Base-by-base conservation (phyloP, 2,888 invertebrate genomes). In the Acrobasis suavella region DNA sequence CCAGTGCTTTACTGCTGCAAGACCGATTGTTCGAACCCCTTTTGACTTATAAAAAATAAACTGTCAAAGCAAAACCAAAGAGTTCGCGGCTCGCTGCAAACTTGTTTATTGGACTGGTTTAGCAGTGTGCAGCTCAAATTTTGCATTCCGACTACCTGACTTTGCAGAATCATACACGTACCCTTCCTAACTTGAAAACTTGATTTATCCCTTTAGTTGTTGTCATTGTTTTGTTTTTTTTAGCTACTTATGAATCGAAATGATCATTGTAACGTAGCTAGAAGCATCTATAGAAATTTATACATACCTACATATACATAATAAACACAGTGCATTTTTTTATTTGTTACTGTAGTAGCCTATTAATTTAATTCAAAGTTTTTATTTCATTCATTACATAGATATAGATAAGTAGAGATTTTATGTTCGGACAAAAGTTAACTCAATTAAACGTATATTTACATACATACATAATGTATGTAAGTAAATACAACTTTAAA, bases 101-200 rank as follows among this genome's bases (percentile, higher is more conserved):
- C 56, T 46, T 56, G 56, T 56, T 56, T 56, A 15, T 10, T 67
- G 55, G 83, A 87, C 87, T 76, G 62, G 87, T 81, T 84, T 69
- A 62, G 70, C 72, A 70, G 70, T 80, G 74, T 83, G 85, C 85
- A 87, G 85, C 84, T 69, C 80, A 46, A 64, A 71, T 83, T 88
- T 86, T 82, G 90, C 89, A 86, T 88, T 88, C 83, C 85, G 84
- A 73, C 68, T 83, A 84, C 82, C 88, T 88, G 76, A 65, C 75
- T 67, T 80, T 81, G 86, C 83, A 80, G 79, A 81, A 63, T 65
- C 32, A 32, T 32, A 7, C 32, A 32, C 52, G 70, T 12, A 17
- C 56, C 56, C 56, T 56, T 76, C 78, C 78, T 76, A 14, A 78
- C 68, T 71, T 63, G 63, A 67, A 73, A 81, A 82, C 78, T 70